Conservation (phyloP, 2,888 invertebrate species). For the Andrena fulva region DNA sequence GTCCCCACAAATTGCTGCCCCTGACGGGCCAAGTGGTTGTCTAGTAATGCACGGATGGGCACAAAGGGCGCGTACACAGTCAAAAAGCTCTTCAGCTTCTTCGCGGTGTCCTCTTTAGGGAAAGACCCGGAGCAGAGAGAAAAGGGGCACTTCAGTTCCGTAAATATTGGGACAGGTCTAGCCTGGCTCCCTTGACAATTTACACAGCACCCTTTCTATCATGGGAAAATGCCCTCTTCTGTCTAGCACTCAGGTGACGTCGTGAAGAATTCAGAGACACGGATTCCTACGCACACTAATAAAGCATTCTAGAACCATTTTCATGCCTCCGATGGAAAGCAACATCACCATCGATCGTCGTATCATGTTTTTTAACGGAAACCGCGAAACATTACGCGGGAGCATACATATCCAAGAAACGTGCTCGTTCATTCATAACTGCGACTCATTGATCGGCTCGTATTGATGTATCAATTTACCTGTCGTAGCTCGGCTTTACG, state of each 20-base stretch:
- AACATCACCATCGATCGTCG: not conserved
- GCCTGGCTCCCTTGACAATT: constrained; percentile 38
- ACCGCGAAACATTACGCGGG: constrained; percentile 6
- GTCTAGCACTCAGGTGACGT: constrained; percentile 10
- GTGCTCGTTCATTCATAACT: constrained; percentile 65
- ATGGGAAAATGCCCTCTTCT: constrained; percentile 39
- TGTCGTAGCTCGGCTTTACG: constrained; percentile 21
- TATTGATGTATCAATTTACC: constrained; percentile 62
- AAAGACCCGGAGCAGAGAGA: constrained; percentile 51
- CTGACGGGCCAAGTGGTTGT: constrained; percentile 62
- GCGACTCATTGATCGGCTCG: constrained; percentile 48
- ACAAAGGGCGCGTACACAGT: constrained; percentile 67
- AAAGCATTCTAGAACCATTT: not conserved
- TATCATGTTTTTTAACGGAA: not conserved
- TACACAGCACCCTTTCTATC: constrained; percentile 61
- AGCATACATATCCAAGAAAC: constrained; percentile 6
- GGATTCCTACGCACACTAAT: not conserved
- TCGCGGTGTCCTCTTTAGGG: constrained; percentile 59
- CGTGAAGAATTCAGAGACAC: not conserved
- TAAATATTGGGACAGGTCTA: constrained; percentile 76
- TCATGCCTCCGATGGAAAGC: not conserved
- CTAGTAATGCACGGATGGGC: constrained; percentile 57
- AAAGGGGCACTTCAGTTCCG: constrained; percentile 66
- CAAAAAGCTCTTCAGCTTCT: constrained; percentile 66
- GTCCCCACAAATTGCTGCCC: constrained; percentile 63